Conservation (phyloP, 2,113 vertebrate species). For the Tauraco erythrolophus region DNA sequence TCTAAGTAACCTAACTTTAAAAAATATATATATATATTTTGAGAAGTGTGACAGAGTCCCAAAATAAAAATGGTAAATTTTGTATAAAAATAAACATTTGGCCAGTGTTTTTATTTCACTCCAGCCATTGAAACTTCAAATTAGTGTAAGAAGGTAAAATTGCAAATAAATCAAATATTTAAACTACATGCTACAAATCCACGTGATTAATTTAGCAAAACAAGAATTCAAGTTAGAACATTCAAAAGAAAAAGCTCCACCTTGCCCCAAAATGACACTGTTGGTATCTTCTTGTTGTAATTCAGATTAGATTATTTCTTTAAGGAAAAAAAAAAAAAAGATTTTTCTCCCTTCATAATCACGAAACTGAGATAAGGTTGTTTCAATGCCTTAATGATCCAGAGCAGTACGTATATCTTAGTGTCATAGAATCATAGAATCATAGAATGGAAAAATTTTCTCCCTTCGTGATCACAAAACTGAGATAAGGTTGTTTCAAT, state of each 20-base stretch:
- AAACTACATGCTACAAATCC: background rate
- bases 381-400: background rate
- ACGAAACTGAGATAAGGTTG: background rate
- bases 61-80: background rate
- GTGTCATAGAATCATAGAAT: no score
- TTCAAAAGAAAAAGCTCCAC: background rate
- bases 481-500: background rate
- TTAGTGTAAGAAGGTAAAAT: background rate
- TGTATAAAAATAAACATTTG: background rate
- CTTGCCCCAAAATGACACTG: background rate
- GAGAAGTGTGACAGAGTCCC: background rate
- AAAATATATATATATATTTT: background rate
- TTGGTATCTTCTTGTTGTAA: background rate
- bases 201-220: background rate
- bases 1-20: background rate
- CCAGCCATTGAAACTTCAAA: background rate
- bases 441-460: no score
- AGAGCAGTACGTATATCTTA: background rate
- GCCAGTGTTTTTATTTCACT: background rate
- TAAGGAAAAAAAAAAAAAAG: background rate
- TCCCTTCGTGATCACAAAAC: background rate
- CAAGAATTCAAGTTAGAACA: background rate
- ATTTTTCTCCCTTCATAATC: background rate
- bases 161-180: background rate
- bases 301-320: background rate